phyloP scores from a whole-genome alignment of 1,140 invertebrate species.

The Dolichoris vasculosae region DNA sequence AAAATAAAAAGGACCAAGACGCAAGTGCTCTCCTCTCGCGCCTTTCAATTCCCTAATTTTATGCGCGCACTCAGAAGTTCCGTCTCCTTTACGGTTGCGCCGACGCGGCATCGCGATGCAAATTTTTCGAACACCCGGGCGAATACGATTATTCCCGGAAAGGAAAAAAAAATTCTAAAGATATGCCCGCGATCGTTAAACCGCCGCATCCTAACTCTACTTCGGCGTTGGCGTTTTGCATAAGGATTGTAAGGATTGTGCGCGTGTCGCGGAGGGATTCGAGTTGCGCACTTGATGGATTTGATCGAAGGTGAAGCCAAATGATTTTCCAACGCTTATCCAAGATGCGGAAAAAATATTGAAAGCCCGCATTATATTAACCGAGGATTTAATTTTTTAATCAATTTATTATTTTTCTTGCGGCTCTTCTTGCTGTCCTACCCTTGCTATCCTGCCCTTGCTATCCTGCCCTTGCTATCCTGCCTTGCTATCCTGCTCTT shows the following conservation, averaged over 20 bases:
- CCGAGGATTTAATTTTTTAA: background rate
- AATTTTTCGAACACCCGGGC: slow-evolving; percentile 19
- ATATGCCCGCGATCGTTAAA: background rate
- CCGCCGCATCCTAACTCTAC: background rate
- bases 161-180: background rate
- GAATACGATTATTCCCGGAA: slow-evolving; percentile 7
- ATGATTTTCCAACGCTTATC: background rate
- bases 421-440: too few species aligned
- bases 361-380: background rate
- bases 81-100: background rate
- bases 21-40: background rate
- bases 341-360: background rate
- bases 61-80: background rate
- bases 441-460: background rate
- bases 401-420: too few species aligned
- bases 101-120: background rate
- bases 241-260: too few species aligned
- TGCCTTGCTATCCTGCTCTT: too few species aligned
- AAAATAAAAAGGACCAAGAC: background rate
- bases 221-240: slow-evolving; percentile 6
- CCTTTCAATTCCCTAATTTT: slow-evolving; percentile 37
- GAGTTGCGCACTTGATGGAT: background rate
- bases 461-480: too few species aligned
- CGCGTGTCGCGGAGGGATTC: too few species aligned
- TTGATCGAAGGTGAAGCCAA: background rate